Evolutionary conservation across 2,888 invertebrate genomes (phyloP), one percentile per base, ranked within the genome.

Genomic region (Hirtodrosophila histrioides): DNA sequence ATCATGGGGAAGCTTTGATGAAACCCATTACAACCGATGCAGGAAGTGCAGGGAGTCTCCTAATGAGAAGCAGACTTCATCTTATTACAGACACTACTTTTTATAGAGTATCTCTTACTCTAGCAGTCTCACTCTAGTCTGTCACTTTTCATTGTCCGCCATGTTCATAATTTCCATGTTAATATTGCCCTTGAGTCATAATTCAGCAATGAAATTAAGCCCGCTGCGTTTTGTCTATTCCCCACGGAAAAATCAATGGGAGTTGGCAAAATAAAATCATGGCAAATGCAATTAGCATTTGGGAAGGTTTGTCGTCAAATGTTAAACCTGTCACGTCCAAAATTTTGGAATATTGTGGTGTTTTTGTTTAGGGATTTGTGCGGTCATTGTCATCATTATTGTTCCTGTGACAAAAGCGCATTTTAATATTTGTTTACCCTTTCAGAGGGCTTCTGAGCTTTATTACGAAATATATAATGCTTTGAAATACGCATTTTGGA

Each of bases 131-230:
- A 1, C 0, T n/a, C 7, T 39, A 46, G 51, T 50, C 64, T 81
- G 75, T 75, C 74, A 74, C 58, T 71, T 78, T 69, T 66, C 74
- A 73, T 78, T 62, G 72, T 45, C 49, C 63, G 55, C 65, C 62
- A 66, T 74, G 72, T 86, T 76, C 84, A 86, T 88, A 89, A 89
- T 87, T 84, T 86, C 61, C 82, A 89, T 89, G 89, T 84, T 89
- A 86, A 89, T 88, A 76, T 84, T 75, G 69, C 89, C 88, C 85
- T 75, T 75, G 89, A 84, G 86, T 77, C 84, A 71, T 67, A 84
- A 75, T 75, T 81, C 82, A 82, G 78, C 79, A 79, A 84, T 86
- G 75, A 84, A 86, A 87, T 87, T 84, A 79, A 74, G 77, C 73
- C 61, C 58, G 44, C 51, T 77, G 72, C 67, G 78, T 43, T 78